Base-by-base conservation (phyloP, 1,140 invertebrate species). In the Drosophila malerkotliana region DNA sequence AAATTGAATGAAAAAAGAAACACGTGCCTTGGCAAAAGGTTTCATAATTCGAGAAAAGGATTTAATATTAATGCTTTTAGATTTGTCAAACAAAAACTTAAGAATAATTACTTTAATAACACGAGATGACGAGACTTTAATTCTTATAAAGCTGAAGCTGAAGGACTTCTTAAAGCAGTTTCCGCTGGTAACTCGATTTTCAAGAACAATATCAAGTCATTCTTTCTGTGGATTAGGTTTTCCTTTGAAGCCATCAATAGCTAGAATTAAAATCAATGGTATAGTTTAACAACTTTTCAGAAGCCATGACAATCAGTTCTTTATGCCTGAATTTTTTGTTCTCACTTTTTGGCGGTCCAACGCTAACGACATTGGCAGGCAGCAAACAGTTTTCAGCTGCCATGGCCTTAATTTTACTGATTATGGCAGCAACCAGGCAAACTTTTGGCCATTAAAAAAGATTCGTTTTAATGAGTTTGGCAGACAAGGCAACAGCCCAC, bases 401-500 rank as follows among this genome's bases (percentile, higher is more conserved):
- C 73, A 75, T 77, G 82, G 82, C 82, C 82, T 85, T 85, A 85
- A 85, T 85, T 85, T 85, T 66, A 87, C 82, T 85, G 82, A 85
- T 85, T 85, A 85, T 85, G 82, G 78, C 81, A 80, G 73, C 67
- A 80, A 59, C 67, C 57, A 55, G 49, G 63, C 82, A 85, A 85
- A 85, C 78, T 85, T 85, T 85, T 87, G 82, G 76, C 82, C 82
- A 85, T 85, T 85, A 85, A 85, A 85, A 76, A 85, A 85, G 82
- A 85, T 87, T 85, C 82, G 78, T 85, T 85, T 85, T 85, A 85
- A 85, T 85, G 82, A 85, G 82, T 85, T 85, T 85, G 82, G 82
- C 81, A 87, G 77, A 64, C 62, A 63, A 72, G 77, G 49, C 77
- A 56, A 69, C 79, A 83, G 39, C 61, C 61, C 37, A 44, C 28